Base-by-base conservation (phyloP, 2,888 invertebrate genomes). In the Parascotia fuliginaria region DNA sequence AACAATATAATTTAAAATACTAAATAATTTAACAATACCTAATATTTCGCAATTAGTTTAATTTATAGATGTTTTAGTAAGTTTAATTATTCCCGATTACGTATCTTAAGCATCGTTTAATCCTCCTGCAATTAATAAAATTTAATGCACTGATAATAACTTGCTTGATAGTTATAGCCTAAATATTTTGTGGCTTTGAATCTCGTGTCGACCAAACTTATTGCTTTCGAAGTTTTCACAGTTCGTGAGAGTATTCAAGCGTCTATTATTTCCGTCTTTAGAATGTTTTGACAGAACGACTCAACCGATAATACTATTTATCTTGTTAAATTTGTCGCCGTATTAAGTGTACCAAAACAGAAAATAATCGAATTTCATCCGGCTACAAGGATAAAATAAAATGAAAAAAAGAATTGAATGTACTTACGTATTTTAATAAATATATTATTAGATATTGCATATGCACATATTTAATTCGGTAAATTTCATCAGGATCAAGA, bases 211-310 rank as follows among this genome's bases (percentile, higher is more conserved):
- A 45, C 59, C 38, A 46, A 52, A 64, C 55, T 69, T 58, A 70
- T 67, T 51, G 37, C 42, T 48, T 55, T 27, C 42, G 19, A 65
- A 61, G 55, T 56, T 70, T 62, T 69, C 56, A 57, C 53, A 60
- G 80, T 80, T 76, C 82, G 82, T 83, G 81, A 82, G 77, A 82
- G 68, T 74, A 82, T 83, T 77, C 70, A 55, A 48, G 34, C 58
- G 63, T 55, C 65, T 55, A 66, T 71, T 77, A 76, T 78, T 75
- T 76, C 65, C 60, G 65, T 75, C 62, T 55, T 55, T 52, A 61
- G 67, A 68, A 70, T 77, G 77, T 78, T 76, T 75, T 73, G 79
- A 70, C 79, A 77, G 32, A 32, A 47, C 40, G 50, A 45, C 39
- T 52, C 51, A 54, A 55, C 49, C 57, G 60, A 65, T 68, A 61